Evolutionary conservation across 2,888 invertebrate genomes (phyloP).

Genomic region (Drosophila stalkeri): DNA sequence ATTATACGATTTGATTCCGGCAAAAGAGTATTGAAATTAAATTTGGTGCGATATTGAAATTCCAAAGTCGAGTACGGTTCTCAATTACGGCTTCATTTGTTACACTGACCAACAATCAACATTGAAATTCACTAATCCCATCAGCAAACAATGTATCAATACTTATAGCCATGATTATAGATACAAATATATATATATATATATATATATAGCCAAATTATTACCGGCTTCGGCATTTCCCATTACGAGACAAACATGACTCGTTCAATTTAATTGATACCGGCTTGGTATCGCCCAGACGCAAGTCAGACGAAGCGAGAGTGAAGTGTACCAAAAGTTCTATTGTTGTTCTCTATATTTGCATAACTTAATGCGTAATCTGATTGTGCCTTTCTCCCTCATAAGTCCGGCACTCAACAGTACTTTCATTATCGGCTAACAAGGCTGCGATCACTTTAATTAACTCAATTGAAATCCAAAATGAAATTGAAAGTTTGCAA

Average conservation of each 20-base stretch:
- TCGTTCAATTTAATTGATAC: constrained; percentile 41
- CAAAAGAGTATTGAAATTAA: constrained; percentile 55
- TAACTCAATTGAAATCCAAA: constrained; percentile 33
- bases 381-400: constrained; percentile 31
- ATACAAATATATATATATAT: neutral
- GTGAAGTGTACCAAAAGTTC: constrained; percentile 45
- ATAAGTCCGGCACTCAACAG: constrained; percentile 23
- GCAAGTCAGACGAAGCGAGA: constrained; percentile 62
- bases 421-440: constrained; percentile 37
- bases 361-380: constrained; percentile 43
- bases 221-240: constrained; percentile 60
- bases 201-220: constrained; percentile 20
- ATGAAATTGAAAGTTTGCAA: constrained; percentile 40
- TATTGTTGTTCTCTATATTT: constrained; percentile 42
- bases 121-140: constrained; percentile 65
- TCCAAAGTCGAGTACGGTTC: constrained; percentile 59
- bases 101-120: constrained; percentile 52
- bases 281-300: constrained; percentile 64
- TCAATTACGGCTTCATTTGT: constrained; percentile 66
- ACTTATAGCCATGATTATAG: constrained; percentile 2
- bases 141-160: constrained; percentile 55
- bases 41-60: constrained; percentile 76
- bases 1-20: constrained; percentile 46
- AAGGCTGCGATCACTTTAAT: constrained; percentile 1
- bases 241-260: constrained; percentile 49